A percentile compares a stretch with the other conserved stretches of the same genome.
These are phyloP conservation scores for Erpobdella octoculata DNA, from an alignment of 2,888 invertebrate genomes.

Conservation along the genomic window DNA sequence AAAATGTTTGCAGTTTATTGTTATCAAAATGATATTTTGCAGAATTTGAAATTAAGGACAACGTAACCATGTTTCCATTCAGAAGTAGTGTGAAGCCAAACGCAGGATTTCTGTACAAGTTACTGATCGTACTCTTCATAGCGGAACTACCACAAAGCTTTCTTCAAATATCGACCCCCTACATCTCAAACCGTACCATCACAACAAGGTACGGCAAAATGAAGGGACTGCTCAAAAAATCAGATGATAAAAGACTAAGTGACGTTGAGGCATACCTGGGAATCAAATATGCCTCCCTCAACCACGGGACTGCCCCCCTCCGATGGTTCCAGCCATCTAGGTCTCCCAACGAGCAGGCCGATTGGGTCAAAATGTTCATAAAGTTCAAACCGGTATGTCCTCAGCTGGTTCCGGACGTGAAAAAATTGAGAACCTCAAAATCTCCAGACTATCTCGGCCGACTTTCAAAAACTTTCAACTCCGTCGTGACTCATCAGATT, in stretches of 20 bases:
- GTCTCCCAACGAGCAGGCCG: too few species aligned
- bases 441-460: background rate
- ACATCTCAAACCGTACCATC: slow-evolving; percentile 14
- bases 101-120: too few species aligned
- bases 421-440: background rate
- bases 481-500: background rate
- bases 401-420: slow-evolving; percentile 3
- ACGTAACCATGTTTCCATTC: too few species aligned
- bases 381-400: slow-evolving; percentile 26
- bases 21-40: too few species aligned
- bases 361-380: background rate
- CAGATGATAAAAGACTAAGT: background rate
- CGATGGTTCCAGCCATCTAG: background rate
- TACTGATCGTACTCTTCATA: too few species aligned
- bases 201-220: slow-evolving; percentile 3
- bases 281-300: slow-evolving; percentile 15
- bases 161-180: slow-evolving; percentile 6
- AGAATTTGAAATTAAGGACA: too few species aligned
- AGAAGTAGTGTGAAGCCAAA: too few species aligned
- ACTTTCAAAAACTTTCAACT: background rate
- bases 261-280: slow-evolving; percentile 24
- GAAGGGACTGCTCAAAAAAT: slow-evolving; percentile 10
- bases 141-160: too few species aligned
- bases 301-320: background rate
- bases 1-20: too few species aligned